phyloP scores from a whole-genome alignment of 2,113 vertebrate genomes.

The Dendrocopos noguchii region DNA sequence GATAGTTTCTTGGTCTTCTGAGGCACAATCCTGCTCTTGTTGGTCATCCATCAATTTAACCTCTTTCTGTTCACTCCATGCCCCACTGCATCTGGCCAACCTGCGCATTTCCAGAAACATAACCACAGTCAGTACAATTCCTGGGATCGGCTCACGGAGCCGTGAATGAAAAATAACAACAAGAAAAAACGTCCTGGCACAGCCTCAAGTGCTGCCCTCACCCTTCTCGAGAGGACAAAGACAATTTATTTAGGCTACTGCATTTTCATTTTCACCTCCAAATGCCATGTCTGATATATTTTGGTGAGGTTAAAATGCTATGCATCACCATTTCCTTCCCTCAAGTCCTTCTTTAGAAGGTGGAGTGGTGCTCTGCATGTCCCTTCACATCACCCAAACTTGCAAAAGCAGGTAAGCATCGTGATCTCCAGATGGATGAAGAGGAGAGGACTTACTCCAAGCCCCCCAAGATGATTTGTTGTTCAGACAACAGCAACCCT shows the following conservation, averaged over 20 bases:
- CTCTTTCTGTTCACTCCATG: slow-evolving; percentile 86
- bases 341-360: background rate
- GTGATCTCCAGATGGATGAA: background rate
- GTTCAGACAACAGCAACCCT: background rate
- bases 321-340: background rate
- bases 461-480: no score
- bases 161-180: slow-evolving; percentile 23
- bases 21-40: slow-evolving; percentile 90
- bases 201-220: background rate
- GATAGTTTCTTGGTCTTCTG: slow-evolving; percentile 87
- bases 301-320: background rate
- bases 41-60: slow-evolving; percentile 96
- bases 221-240: background rate
- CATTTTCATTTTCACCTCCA: slow-evolving; percentile 9
- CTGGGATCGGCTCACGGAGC: slow-evolving; percentile 20
- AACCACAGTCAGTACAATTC: slow-evolving; percentile 71
- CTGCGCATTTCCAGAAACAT: slow-evolving; percentile 82
- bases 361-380: background rate
- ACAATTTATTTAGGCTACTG: background rate
- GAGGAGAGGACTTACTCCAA: background rate
- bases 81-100: slow-evolving; percentile 85
- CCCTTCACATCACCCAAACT: background rate
- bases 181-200: background rate
- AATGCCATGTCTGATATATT: background rate
- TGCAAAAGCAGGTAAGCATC: background rate